Conservation (phyloP, 2,113 vertebrate species). For the Nansenia antarctica region DNA sequence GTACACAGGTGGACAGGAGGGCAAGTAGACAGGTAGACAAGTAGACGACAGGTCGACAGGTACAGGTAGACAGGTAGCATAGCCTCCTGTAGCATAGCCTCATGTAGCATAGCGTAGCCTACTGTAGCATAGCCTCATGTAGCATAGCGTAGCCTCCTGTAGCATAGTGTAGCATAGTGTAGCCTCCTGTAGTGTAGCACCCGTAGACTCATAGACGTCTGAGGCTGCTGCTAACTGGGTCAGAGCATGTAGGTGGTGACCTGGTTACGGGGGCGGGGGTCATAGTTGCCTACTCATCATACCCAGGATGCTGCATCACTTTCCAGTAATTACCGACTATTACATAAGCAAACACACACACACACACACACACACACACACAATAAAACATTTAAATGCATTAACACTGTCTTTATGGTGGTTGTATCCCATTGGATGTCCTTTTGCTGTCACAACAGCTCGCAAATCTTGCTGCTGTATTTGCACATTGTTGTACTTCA, state of each 20-base stretch:
- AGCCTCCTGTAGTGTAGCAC: background rate
- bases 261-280: constrained; percentile 29
- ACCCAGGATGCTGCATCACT: background rate
- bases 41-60: too few relatives aligned
- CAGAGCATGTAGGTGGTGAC: constrained; percentile 33
- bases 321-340: constrained; percentile 17
- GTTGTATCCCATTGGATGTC: background rate
- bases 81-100: background rate
- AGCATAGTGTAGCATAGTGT: background rate
- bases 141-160: background rate
- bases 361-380: too few relatives aligned
- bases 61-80: too few relatives aligned
- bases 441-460: too few relatives aligned
- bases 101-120: background rate
- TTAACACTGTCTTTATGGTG: background rate
- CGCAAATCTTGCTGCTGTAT: background rate
- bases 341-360: background rate
- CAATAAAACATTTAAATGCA: too few relatives aligned
- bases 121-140: background rate
- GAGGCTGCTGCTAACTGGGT: constrained; percentile 31
- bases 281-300: background rate
- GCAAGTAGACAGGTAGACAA: too few relatives aligned
- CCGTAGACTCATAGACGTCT: background rate
- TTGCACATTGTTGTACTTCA: background rate
- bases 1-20: too few relatives aligned